Conservation (phyloP, 2,797 vertebrate species). For the Anabas testudineus region DNA sequence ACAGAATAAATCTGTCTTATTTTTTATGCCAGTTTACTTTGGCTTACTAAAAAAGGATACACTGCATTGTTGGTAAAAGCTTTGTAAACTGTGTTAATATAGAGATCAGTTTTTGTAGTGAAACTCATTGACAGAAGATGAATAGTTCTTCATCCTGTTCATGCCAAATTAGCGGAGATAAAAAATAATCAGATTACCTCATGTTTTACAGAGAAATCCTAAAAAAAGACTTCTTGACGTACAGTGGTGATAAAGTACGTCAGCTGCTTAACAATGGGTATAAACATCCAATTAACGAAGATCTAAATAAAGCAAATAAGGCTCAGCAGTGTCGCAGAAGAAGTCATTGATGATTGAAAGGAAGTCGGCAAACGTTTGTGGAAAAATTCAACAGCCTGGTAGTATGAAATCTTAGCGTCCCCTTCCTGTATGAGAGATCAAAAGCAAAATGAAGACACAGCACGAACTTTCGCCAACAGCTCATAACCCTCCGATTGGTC, state of each 20-base stretch:
- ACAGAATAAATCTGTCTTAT: constrained; percentile 9
- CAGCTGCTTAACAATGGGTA: constrained; percentile 1
- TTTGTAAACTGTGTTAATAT: background rate
- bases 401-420: too few relatives aligned
- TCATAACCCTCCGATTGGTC: too few relatives aligned
- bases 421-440: too few relatives aligned
- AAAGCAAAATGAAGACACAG: too few relatives aligned
- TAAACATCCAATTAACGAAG: constrained; percentile 19
- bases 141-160: background rate
- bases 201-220: constrained; percentile 1
- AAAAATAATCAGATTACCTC: background rate
- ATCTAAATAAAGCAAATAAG: constrained; percentile 15
- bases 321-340: background rate
- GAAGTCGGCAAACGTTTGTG: background rate
- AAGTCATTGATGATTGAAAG: constrained; percentile 13
- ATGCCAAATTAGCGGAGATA: constrained; percentile 2
- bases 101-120: background rate
- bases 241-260: background rate
- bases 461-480: too few relatives aligned
- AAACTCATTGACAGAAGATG: background rate
- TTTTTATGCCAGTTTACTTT: background rate
- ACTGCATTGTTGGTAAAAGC: constrained; percentile 4
- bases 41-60: background rate
- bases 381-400: background rate
- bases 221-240: background rate